These are phyloP conservation scores for Yponomeuta plumbellus DNA, from an alignment of 2,888 invertebrate species.

Conservation along the genomic window DNA sequence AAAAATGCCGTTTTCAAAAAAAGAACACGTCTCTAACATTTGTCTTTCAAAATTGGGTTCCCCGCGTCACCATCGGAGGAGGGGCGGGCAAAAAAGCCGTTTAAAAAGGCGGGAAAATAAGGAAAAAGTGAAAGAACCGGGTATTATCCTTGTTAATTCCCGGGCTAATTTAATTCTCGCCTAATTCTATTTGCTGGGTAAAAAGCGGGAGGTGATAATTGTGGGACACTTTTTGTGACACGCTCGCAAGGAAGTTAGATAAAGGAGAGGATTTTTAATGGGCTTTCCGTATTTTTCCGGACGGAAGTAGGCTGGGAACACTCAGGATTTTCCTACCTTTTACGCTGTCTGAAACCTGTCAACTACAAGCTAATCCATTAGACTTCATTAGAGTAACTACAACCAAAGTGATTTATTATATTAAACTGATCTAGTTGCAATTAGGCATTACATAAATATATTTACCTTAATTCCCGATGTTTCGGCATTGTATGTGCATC, in stretches of 20 bases:
- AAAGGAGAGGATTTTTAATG: conserved; percentile 26
- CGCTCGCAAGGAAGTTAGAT: conserved; percentile 38
- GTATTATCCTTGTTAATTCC: conserved; percentile 75
- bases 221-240: conserved; percentile 57
- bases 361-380: too few species aligned
- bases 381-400: too few species aligned
- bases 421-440: too few species aligned
- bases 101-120: conserved; percentile 55
- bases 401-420: too few species aligned
- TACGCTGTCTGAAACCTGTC: too few species aligned
- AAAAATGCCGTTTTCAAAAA: conserved; percentile 32
- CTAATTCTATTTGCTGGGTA: conserved; percentile 74
- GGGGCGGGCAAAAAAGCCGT: conserved; percentile 50
- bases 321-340: neutral
- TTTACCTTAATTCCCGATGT: too few species aligned
- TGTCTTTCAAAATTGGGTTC: conserved; percentile 43
- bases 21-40: conserved; percentile 28
- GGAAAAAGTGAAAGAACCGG: conserved; percentile 57
- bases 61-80: conserved; percentile 33
- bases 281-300: conserved; percentile 27
- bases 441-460: too few species aligned
- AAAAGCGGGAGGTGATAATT: conserved; percentile 70
- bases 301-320: neutral
- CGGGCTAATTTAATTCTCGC: conserved; percentile 72
- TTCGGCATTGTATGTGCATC: too few species aligned